Percentiles rank a stretch among this genome's conserved stretches.
Conservation (phyloP, 1,140 invertebrate species). For the Paramacrobiotus metropolitanus region DNA sequence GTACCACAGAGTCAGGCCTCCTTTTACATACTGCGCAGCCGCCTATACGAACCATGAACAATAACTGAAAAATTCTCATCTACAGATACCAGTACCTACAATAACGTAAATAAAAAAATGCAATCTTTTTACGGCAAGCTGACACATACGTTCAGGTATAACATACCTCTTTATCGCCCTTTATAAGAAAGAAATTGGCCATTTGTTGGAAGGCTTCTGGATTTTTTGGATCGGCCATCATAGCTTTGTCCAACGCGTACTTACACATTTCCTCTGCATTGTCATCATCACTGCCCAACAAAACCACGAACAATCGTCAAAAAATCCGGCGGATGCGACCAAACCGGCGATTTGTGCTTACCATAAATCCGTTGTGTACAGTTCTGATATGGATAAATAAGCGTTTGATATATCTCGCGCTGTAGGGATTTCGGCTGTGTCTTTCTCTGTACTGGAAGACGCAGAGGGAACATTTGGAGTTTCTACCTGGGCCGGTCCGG, state of each 20-base stretch:
- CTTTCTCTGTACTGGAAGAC: neutral
- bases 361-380: constrained; percentile 2
- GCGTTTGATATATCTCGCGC: neutral
- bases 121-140: too few species aligned
- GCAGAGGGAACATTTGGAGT: neutral
- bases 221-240: constrained; percentile 20
- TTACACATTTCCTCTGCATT: constrained; percentile 22
- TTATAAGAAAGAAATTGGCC: constrained; percentile 21
- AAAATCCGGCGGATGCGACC: neutral
- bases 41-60: constrained; percentile 15
- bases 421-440: neutral
- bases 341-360: neutral
- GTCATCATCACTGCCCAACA: constrained; percentile 20
- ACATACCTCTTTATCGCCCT: constrained; percentile 20
- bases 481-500: neutral
- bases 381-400: neutral
- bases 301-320: constrained; percentile 3
- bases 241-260: constrained; percentile 19
- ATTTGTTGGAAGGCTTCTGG: constrained; percentile 23
- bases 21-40: constrained; percentile 18
- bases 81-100: too few species aligned
- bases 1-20: constrained; percentile 22
- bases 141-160: constrained; percentile 4
- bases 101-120: too few species aligned
- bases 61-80: neutral